Evolutionary conservation across 2,797 vertebrate genomes (phyloP).

Genomic region (Amazonetta brasiliensis): DNA sequence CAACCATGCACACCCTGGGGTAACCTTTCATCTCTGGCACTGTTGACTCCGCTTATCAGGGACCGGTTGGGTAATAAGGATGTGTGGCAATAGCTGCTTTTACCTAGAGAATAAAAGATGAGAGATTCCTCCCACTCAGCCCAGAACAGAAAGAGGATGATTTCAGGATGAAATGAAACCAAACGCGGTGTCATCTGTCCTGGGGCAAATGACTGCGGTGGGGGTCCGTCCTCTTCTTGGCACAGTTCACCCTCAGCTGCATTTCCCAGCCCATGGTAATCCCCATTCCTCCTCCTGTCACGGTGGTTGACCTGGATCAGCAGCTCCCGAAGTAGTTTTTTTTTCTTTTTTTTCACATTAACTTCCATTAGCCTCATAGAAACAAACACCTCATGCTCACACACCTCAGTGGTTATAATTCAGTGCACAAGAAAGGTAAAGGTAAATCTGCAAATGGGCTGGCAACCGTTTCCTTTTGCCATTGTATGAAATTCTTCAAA

Average conservation of each 20-base stretch:
- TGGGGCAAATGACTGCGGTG: not conserved
- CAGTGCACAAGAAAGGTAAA: not conserved
- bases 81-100: not conserved
- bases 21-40: slow-evolving; percentile 6
- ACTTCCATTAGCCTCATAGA: not conserved
- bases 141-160: not conserved
- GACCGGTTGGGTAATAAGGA: not conserved
- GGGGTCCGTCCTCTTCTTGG: not conserved
- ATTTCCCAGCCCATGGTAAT: not conserved
- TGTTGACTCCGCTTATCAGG: slow-evolving; percentile 16
- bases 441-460: not conserved
- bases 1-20: accelerated
- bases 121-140: not conserved
- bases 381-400: not conserved
- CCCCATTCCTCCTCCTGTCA: not conserved
- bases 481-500: not conserved
- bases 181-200: not conserved
- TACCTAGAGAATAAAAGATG: not conserved
- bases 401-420: not conserved
- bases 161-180: not conserved
- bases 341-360: not conserved
- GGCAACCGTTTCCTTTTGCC: not conserved
- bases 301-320: not conserved
- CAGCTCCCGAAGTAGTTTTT: not conserved
- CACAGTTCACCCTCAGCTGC: not conserved